Percentiles rank a stretch among this genome's conserved stretches.
Evolutionary conservation across 2,113 vertebrate genomes (phyloP).

Genomic region (Lasiurus borealis): DNA sequence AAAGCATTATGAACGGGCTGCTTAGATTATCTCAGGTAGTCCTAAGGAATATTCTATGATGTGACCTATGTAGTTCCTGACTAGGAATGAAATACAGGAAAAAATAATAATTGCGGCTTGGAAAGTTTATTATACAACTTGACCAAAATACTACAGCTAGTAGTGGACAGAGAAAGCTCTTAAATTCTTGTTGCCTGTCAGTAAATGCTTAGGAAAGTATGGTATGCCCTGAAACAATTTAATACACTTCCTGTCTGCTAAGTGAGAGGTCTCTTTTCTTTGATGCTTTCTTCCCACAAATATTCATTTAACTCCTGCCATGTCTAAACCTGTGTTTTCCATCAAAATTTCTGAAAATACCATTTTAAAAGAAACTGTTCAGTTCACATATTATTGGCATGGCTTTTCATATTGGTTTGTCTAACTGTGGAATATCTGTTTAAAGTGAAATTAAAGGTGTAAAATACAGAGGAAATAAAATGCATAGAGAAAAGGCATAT

Average conservation of each 20-base stretch:
- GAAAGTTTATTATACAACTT: background rate
- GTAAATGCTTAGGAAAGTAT: background rate
- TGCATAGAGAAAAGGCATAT: background rate
- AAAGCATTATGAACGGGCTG: background rate
- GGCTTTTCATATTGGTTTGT: background rate
- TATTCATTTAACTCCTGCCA: constrained; percentile 4
- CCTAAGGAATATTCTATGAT: background rate
- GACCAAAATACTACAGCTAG: background rate
- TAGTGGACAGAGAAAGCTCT: background rate
- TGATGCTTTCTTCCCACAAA: constrained; percentile 45
- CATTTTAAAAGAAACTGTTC: constrained; percentile 18
- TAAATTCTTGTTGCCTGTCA: background rate
- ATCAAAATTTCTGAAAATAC: constrained; percentile 18
- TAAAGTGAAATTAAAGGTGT: constrained; percentile 35
- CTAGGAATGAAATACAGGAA: background rate
- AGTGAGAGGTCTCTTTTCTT: background rate
- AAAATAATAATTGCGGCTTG: background rate
- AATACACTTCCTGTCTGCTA: background rate
- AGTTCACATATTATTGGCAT: background rate
- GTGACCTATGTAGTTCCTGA: background rate
- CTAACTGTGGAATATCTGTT: background rate
- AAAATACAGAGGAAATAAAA: background rate
- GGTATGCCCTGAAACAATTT: constrained; percentile 11
- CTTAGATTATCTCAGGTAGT: background rate
- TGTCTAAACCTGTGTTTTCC: constrained; percentile 2